Base-by-base conservation (phyloP, 1,140 invertebrate species). In the Lasioglossum baleicum region DNA sequence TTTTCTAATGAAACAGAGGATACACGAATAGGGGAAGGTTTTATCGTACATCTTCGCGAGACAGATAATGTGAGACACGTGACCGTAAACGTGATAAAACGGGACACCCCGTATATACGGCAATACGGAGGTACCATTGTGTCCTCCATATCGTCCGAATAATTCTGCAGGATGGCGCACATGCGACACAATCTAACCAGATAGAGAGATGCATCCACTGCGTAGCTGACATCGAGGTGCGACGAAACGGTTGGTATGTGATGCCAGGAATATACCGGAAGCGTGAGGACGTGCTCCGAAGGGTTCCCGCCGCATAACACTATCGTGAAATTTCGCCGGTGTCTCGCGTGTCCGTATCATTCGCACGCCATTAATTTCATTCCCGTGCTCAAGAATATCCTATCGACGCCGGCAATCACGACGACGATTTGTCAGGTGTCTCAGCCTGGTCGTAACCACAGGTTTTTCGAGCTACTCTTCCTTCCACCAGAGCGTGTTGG, bases 321-420 rank as follows among this genome's bases (percentile, higher is more conserved):
- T 83, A 73, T 86, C 81, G 65, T 80, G 85, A 83, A 83, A 86
- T 86, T 86, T 83, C 84, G 51, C 65, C 70, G 74, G 82, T 79
- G 72, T 31, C 44, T 75, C 73, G 61, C 74, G 81, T 72, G 77
- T 80, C 83, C 76, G 73, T 86, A 83, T 80, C 84, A 78, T 86
- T 83, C 85, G 85, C 85, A 76, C 84, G 85, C 85, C 85, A 86
- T 86, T 86, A 86, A 86, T 86, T 86, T 86, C 85, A 86, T 86
- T 83, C 85, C 84, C 84, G 84, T 83, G 85, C 81, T 86, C 84
- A 86, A 86, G 85, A 84, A 86, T 83, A 86, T 83, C 71, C 85
- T 78, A 74, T 77, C 84, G 76, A 86, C 84, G 85, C 84, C 84
- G 81, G 66, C 81, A 86, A 86, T 86, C 84, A 86, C 66, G 85